Evolutionary conservation across 2,797 vertebrate genomes (phyloP), one percentile per base, ranked within the genome.

Genomic region (Thamnophis elegans): DNA sequence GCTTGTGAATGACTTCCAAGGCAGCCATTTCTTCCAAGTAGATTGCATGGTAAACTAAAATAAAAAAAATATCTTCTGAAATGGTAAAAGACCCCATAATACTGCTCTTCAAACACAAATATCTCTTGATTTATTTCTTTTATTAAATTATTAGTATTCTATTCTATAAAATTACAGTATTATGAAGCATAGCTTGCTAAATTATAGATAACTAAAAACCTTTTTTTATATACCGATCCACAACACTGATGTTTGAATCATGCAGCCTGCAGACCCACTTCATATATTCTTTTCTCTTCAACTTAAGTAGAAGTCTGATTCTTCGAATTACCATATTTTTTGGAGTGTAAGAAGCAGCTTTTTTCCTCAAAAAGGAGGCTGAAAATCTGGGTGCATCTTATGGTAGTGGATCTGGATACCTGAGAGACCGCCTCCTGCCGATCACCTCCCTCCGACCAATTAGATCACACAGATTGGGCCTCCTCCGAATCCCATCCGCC

Each of bases 1-100:
- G 98, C 97, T 99, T 99, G 95, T 98, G 98, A 92, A 98, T 98
- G 92, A 99, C 97, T 97, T 99, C 99, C 26, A 98, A 98, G 94
- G 98, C 98, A 92, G 98, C 98, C 98, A 99, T 98, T 96, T 99
- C 99, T 97, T 99, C 99, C 94, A 99, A 97, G 97, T 99, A 99
- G 97, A 99, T 98, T 95, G 99, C 98, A 94, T 99, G 99, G 96
- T 99, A 99, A 96, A 99, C 98, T 99, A 91, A 85, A 96, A 97
- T 90, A n/a, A 89, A 93, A 93, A 60, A 42, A 62, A 51, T 28
- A 11, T 18, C 26, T 89, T 88, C 18, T 53, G 42, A 36, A 90
- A 73, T 16, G 16, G 7, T 73, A 36, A 73, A 73, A 36, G n/a
- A 73, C 16, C 2, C 5, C 56, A 28, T 36, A 58, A 8, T 36